Percentiles rank a stretch among this genome's conserved stretches.
These are phyloP conservation scores for Anagyrus pseudococci DNA, from an alignment of 2,888 invertebrate species.

Conservation along the genomic window DNA sequence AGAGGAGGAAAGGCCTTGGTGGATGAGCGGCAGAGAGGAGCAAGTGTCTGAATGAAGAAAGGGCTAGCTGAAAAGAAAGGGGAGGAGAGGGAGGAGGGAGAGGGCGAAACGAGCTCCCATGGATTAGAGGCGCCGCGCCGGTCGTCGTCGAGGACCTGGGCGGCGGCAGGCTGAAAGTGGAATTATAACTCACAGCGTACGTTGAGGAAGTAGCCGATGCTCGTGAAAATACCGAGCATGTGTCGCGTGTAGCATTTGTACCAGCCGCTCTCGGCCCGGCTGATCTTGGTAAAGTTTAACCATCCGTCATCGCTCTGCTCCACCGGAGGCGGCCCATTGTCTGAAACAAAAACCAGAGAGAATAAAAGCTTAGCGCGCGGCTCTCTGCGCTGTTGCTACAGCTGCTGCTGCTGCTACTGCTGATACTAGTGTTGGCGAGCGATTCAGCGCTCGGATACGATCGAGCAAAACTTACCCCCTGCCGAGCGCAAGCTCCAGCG, in stretches of 20 bases:
- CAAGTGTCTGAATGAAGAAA: slow-evolving; percentile 1
- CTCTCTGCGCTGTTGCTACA: neutral
- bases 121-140: neutral
- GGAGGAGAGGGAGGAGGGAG: neutral
- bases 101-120: neutral
- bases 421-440: slow-evolving; percentile 6
- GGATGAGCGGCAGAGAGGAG: neutral
- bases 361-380: slow-evolving; percentile 19
- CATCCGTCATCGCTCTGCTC: slow-evolving; percentile 79
- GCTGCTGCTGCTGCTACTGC: neutral
- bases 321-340: slow-evolving; percentile 63
- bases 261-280: slow-evolving; percentile 87
- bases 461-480: slow-evolving; percentile 9
- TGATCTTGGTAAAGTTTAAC: slow-evolving; percentile 83
- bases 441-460: slow-evolving; percentile 1
- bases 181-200: slow-evolving; percentile 77
- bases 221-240: slow-evolving; percentile 83
- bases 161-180: neutral
- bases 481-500: too few species aligned
- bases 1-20: neutral
- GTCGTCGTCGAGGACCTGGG: neutral
- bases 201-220: slow-evolving; percentile 89
- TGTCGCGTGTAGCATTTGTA: slow-evolving; percentile 89
- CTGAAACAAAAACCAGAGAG: slow-evolving; percentile 51
- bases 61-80: neutral